Base-by-base conservation (phyloP, 2,113 vertebrate species). In the Anarrhichthys ocellatus region DNA sequence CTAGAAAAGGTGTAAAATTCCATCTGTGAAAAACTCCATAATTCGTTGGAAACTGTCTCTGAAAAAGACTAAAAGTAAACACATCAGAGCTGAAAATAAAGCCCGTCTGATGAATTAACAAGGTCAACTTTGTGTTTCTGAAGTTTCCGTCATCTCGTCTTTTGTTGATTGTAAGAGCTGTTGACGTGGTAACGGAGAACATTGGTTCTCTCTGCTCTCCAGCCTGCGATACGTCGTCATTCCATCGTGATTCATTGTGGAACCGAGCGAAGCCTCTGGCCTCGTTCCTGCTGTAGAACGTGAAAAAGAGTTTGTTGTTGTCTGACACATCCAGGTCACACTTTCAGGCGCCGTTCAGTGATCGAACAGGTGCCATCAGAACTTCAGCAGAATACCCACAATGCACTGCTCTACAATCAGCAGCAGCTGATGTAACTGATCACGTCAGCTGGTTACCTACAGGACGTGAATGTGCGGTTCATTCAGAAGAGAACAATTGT, bases 291-390 rank as follows among this genome's bases (percentile, higher is more conserved):
- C 66, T 73, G 66, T 44, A 64, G 83, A 84, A 38, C 1, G 61
- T 3, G 71, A 5, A 63, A 20, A 67, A 65, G 72, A 59, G 58
- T 76, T 65, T 13, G 22, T 24, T 65, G 56, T 18, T 36, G 18
- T 54, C 61, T 78, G 87, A 88, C 87, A 81, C 77, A 80, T 86
- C 87, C 77, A 74, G 87, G 87, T 83, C 83, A 81, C 62, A 42
- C 61, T 76, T 20, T 78, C 75, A 68, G 66, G 82, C 54, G 82
- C 69, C 0, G 65, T 22, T 63, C 58, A 64, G 38, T 3, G 87
- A 80, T 11, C n/a, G 54, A 82, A 76, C 77, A 80, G 83, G 76
- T 82, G 68, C 73, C n/a, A 2, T 29, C 15, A 61, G 48, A 76
- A 79, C 73, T 15, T 50, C 61, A 36, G 62, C n/a, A 46, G 54